Percentiles rank a stretch among this genome's conserved stretches.
Evolutionary conservation across 2,797 vertebrate species (phyloP).

Genomic region (Phylloscopus collybita): DNA sequence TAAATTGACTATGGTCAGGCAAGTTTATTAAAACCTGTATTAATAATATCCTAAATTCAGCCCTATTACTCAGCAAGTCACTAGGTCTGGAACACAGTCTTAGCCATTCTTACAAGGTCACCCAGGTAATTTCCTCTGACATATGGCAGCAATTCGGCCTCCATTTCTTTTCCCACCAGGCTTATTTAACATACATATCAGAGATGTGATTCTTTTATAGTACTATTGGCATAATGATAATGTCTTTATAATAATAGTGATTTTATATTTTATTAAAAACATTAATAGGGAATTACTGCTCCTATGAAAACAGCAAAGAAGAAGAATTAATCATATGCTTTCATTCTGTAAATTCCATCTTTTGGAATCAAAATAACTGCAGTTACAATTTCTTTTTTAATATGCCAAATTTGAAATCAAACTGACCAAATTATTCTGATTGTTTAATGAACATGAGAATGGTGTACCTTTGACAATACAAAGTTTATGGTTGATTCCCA

Average conservation of each 20-base stretch:
- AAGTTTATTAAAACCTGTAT: slow-evolving; percentile 20
- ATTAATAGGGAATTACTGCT: slow-evolving; percentile 44
- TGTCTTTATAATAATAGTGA: slow-evolving; percentile 60
- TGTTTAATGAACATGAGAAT: not conserved
- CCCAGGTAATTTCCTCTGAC: slow-evolving; percentile 67
- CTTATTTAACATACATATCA: slow-evolving; percentile 56
- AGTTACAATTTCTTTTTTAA: not conserved
- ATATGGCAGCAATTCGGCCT: slow-evolving; percentile 17
- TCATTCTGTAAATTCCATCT: slow-evolving; percentile 3
- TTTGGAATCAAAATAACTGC: not conserved
- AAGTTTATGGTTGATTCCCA: not conserved
- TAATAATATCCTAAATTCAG: slow-evolving; percentile 48
- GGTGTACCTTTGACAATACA: not conserved
- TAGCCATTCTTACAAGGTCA: slow-evolving; percentile 63
- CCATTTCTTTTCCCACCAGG: slow-evolving; percentile 56
- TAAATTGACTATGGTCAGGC: not conserved
- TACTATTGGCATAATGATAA: slow-evolving; percentile 68
- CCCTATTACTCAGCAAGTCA: slow-evolving; percentile 26
- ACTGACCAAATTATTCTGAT: not conserved
- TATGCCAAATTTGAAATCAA: not conserved
- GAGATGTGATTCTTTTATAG: slow-evolving; percentile 56
- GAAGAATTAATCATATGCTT: not conserved
- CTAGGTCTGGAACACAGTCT: slow-evolving; percentile 25
- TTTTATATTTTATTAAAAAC: slow-evolving; percentile 68
- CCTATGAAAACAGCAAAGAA: slow-evolving; percentile 24